phyloP scores from a whole-genome alignment of 2,888 invertebrate genomes.

The Erebia palarica region DNA sequence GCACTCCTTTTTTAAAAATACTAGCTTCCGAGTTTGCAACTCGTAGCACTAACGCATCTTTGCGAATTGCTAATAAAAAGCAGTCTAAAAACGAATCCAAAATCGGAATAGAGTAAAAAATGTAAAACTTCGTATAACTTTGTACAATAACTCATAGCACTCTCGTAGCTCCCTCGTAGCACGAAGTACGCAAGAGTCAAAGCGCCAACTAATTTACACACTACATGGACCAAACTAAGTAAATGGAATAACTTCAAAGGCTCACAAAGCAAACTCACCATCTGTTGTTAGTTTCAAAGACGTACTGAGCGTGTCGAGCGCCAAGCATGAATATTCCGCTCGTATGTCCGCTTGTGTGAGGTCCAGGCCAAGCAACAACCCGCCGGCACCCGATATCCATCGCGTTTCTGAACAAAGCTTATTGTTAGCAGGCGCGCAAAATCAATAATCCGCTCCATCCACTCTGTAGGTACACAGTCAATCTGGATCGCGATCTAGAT shows the following conservation, averaged over 20 bases:
- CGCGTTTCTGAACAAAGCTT: conserved; percentile 57
- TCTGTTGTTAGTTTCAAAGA: conserved; percentile 70
- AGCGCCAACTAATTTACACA: conserved; percentile 15
- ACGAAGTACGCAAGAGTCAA: conserved; percentile 1
- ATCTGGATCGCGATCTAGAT: too few relatives aligned
- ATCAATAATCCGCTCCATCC: not conserved
- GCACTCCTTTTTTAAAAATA: not conserved
- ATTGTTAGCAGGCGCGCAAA: not conserved
- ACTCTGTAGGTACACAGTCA: too few relatives aligned
- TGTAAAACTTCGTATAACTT: not conserved
- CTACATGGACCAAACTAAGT: conserved; percentile 11
- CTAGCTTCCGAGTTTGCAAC: not conserved
- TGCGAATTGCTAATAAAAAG: too few relatives aligned
- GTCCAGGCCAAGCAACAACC: conserved; percentile 67
- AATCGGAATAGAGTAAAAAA: not conserved
- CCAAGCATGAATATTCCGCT: conserved; percentile 73
- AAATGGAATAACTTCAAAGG: conserved; percentile 17
- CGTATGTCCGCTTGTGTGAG: conserved; percentile 72
- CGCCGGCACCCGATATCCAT: conserved; percentile 71
- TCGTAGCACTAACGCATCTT: too few relatives aligned
- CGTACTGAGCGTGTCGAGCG: conserved; percentile 65
- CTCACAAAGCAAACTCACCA: conserved; percentile 55
- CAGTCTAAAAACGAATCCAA: too few relatives aligned
- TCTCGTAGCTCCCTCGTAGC: not conserved
- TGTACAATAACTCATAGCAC: not conserved